phyloP scores from a whole-genome alignment of 1,140 invertebrate species.

The Protaetia brevitarsis region DNA sequence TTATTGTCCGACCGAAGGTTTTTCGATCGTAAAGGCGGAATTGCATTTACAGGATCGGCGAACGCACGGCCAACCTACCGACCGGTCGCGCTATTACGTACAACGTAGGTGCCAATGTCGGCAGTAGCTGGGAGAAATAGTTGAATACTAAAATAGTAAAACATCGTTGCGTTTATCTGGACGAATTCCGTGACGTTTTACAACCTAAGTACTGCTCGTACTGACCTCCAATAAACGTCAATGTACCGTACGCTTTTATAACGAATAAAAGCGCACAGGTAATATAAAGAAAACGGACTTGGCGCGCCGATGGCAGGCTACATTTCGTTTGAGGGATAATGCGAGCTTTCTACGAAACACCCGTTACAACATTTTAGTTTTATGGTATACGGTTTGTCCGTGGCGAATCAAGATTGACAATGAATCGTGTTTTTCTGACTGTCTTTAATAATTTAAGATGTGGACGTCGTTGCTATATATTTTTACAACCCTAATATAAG shows the following conservation, averaged over 20 bases:
- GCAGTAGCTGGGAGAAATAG: not conserved
- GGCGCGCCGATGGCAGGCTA: too few species aligned
- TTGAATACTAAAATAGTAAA: conserved; percentile 4
- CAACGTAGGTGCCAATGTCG: not conserved
- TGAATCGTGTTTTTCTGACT: too few species aligned
- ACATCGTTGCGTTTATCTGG: not conserved
- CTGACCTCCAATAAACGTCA: conserved; percentile 3
- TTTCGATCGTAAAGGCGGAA: conserved; percentile 3
- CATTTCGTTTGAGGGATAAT: too few species aligned
- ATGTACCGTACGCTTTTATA: conserved; percentile 1
- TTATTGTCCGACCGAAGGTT: not conserved
- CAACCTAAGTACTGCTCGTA: not conserved
- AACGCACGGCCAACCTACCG: too few species aligned
- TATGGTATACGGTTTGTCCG: too few species aligned
- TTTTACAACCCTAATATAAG: too few species aligned
- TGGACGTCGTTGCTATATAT: too few species aligned
- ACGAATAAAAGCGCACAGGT: not conserved
- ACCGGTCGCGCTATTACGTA: not conserved
- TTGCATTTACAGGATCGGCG: conserved; percentile 3
- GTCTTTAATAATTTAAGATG: too few species aligned
- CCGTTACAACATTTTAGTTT: too few species aligned
- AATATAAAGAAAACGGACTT: not conserved
- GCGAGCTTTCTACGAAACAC: too few species aligned
- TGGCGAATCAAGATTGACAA: too few species aligned
- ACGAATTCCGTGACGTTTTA: not conserved